Evolutionary conservation across 2,113 vertebrate species (phyloP).

Genomic region (Melanotaenia duboulayi): DNA sequence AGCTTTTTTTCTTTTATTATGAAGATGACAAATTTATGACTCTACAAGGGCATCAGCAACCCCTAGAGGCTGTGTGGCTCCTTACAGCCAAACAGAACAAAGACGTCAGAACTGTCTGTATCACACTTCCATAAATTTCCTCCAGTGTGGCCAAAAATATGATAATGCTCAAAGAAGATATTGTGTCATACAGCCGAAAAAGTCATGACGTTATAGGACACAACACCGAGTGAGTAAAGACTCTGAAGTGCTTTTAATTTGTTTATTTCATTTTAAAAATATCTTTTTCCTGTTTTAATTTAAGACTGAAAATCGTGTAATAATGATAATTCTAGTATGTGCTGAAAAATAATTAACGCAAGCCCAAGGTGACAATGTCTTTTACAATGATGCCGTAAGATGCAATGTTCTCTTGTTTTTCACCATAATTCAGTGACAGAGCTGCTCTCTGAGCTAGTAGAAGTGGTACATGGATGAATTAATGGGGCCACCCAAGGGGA

Average conservation of each 20-base stretch:
- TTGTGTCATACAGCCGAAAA: slow-evolving; percentile 1
- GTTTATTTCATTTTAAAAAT: neutral
- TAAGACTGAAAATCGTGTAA: slow-evolving; percentile 32
- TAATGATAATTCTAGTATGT: slow-evolving; percentile 6
- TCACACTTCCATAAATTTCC: slow-evolving; percentile 19
- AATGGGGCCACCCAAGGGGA: slow-evolving; percentile 64
- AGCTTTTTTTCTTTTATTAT: neutral
- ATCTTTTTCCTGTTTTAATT: slow-evolving; percentile 13
- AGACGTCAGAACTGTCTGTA: slow-evolving; percentile 26
- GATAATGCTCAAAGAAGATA: slow-evolving; percentile 23
- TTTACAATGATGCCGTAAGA: slow-evolving; percentile 2
- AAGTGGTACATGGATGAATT: slow-evolving; percentile 62
- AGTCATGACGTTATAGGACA: neutral
- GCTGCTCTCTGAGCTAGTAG: slow-evolving; percentile 29
- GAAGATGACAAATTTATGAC: slow-evolving; percentile 26
- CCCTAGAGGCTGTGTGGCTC: slow-evolving; percentile 33
- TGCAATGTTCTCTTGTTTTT: slow-evolving; percentile 24
- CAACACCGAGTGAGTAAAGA: neutral
- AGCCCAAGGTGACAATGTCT: neutral
- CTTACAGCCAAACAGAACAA: slow-evolving; percentile 36
- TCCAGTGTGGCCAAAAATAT: slow-evolving; percentile 34
- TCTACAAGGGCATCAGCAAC: slow-evolving; percentile 15
- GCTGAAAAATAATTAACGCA: slow-evolving; percentile 9
- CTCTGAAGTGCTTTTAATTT: neutral
- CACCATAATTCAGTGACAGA: slow-evolving; percentile 45